Conservation (phyloP, 2,888 invertebrate species). For the Acanthosepion esculentum region DNA sequence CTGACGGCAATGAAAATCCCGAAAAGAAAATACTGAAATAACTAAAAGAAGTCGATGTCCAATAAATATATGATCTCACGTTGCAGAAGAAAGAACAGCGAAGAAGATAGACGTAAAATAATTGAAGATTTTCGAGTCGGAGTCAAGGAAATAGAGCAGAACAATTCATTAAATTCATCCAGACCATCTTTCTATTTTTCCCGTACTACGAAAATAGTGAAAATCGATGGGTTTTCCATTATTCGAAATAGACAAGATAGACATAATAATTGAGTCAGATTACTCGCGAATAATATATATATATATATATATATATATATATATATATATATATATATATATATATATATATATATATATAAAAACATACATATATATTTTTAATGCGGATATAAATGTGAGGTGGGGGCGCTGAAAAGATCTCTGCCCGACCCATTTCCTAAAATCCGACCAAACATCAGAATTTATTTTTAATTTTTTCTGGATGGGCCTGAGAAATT, state of each 20-base stretch:
- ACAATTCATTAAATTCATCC: neutral
- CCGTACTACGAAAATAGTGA: neutral
- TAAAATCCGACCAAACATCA: too few species aligned
- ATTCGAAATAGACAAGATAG: neutral
- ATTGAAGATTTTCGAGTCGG: neutral
- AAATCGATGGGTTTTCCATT: slow-evolving; percentile 18
- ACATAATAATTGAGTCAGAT: neutral
- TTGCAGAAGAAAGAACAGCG: neutral
- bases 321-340: neutral
- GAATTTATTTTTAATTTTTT: too few species aligned
- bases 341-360: neutral
- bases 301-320: neutral
- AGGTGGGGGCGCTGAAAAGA: too few species aligned
- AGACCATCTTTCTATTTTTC: neutral
- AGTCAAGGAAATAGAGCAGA: neutral
- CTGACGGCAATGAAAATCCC: neutral
- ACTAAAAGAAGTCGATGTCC: neutral
- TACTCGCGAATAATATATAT: neutral
- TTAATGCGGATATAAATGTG: too few species aligned
- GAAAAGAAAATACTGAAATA: neutral
- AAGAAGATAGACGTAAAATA: neutral
- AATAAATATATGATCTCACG: slow-evolving; percentile 2
- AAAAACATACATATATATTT: too few species aligned
- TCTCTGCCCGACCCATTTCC: too few species aligned
- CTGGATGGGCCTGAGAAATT: too few species aligned